These are phyloP conservation scores for Scolopax bukidnonensis DNA, from an alignment of 2,797 vertebrate genomes.

Conservation along the genomic window DNA sequence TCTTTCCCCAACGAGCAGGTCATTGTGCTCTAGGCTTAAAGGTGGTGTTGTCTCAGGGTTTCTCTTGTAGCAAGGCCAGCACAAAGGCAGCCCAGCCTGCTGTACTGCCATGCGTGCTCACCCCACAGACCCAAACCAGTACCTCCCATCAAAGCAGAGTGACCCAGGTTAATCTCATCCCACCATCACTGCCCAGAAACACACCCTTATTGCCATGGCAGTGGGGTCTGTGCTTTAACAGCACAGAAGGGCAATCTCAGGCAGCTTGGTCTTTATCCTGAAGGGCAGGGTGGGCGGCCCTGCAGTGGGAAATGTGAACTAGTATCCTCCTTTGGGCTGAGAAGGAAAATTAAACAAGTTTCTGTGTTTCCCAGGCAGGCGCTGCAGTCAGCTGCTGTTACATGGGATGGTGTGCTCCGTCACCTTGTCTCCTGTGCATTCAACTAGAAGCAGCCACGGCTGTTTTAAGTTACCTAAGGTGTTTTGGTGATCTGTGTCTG, in stretches of 20 bases:
- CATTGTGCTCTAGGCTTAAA: neutral
- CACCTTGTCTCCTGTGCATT: neutral
- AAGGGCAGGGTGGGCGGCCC: accelerated
- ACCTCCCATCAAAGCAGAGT: neutral
- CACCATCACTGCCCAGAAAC: neutral
- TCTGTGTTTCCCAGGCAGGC: neutral
- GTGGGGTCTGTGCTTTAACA: neutral
- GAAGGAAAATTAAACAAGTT: neutral
- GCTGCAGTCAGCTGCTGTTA: neutral
- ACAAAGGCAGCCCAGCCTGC: neutral
- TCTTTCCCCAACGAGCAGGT: neutral
- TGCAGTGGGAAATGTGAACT: neutral
- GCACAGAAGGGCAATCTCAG: neutral
- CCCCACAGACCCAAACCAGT: neutral
- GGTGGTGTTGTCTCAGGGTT: neutral
- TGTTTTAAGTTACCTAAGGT: neutral
- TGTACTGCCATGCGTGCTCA: accelerated
- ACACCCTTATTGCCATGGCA: accelerated
- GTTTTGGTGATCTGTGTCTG: neutral
- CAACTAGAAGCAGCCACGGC: neutral
- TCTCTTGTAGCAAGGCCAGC: neutral
- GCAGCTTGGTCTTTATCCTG: neutral
- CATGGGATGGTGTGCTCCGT: accelerated
- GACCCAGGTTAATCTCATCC: neutral
- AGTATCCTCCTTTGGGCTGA: neutral